Base-by-base conservation (phyloP, 2,888 invertebrate genomes). In the Tuberolachnus salignus region DNA sequence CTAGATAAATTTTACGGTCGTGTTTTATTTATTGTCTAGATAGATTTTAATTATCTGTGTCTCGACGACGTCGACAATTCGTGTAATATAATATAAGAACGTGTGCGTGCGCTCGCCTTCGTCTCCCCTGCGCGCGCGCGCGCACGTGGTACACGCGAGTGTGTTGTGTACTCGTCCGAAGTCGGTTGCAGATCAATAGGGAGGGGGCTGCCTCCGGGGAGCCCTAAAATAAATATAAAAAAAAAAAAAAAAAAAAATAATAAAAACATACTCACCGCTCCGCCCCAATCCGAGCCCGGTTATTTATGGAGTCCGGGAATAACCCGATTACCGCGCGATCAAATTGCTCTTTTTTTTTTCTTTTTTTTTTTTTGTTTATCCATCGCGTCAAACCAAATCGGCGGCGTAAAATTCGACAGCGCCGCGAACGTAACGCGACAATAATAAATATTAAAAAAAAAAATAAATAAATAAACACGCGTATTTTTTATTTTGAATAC, bases 261-360 rank as follows among this genome's bases (percentile, higher is more conserved):
- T n/a, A n/a, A n/a, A n/a, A n/a, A n/a, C n/a, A n/a, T n/a, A n/a
- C n/a, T n/a, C n/a, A n/a, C n/a, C n/a, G n/a, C n/a, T n/a, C n/a
- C 53, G 34, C 42, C 2, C 46, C 46, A n/a, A n/a, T n/a, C n/a
- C n/a, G n/a, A n/a, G n/a, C 57, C 46, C 26, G 11, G 59, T 78
- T 67, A 59, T 78, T 78, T 67, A 67, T 78, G 49, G 67, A 78
- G 75, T 78, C 67, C 59, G 75, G 49, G 59, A 69, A 78, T 78
- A 78, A 78, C 59, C 59, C 78, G 78, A 69, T 78, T 78, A 78
- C 49, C 44, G 16, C 13, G n/a, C 72, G 75, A 67, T 14, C 51
- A 69, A 78, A 78, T 78, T 78, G 59, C 78, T 69, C 69, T 78
- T 78, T 78, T 61, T 51, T 34, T 34, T 6, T 34, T 34, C 34